Conservation (phyloP, 2,888 invertebrate species). For the Tetheella fluctuosa region DNA sequence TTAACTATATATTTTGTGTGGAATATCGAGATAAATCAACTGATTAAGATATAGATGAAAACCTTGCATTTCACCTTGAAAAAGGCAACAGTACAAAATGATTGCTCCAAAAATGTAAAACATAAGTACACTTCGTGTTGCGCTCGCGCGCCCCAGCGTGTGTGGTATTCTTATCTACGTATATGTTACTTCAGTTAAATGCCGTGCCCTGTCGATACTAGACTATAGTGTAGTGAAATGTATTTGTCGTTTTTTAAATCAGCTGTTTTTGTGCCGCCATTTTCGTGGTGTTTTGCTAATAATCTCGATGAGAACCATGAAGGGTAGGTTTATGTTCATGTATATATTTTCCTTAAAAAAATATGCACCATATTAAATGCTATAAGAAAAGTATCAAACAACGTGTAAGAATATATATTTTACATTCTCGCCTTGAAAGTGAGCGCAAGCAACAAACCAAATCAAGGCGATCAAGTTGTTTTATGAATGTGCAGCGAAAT, state of each 20-base stretch:
- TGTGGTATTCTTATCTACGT: not conserved
- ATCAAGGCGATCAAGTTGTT: not conserved
- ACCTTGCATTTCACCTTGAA: too few species aligned
- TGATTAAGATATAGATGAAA: too few species aligned
- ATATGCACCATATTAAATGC: too few species aligned
- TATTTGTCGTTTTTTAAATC: conserved; percentile 43
- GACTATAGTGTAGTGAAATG: conserved; percentile 33
- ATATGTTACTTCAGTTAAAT: not conserved
- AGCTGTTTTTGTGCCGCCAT: conserved; percentile 58
- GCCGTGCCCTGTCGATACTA: conserved; percentile 18
- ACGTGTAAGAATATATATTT: not conserved
- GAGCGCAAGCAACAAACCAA: not conserved
- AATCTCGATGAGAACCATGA: conserved; percentile 55
- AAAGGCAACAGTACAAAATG: not conserved
- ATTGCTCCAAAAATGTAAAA: not conserved
- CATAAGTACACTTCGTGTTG: not conserved
- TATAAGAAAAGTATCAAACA: too few species aligned
- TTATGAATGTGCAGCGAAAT: not conserved
- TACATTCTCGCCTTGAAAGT: conserved; percentile 1
- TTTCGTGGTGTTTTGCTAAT: conserved; percentile 67
- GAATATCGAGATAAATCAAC: too few species aligned
- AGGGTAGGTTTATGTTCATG: conserved; percentile 32
- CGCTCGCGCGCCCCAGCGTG: not conserved
- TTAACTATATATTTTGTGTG: too few species aligned
- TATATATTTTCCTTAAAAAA: not conserved